These are phyloP conservation scores for Heliconius sara DNA, from an alignment of 2,888 invertebrate genomes.

Conservation along the genomic window DNA sequence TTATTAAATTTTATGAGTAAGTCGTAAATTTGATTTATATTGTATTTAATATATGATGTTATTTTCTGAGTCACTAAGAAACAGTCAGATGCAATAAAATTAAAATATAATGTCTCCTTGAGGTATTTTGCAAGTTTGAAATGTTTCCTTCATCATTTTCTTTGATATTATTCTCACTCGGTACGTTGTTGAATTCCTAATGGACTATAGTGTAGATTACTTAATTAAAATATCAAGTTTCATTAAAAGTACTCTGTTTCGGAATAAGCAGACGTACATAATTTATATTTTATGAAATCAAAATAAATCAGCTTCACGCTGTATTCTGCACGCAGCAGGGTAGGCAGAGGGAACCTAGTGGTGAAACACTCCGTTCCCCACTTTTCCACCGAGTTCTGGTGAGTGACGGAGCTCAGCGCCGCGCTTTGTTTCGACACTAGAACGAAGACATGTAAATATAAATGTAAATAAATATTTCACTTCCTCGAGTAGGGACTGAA, in stretches of 20 bases:
- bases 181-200: not conserved
- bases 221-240: slow-evolving; percentile 13
- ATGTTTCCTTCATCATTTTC: not conserved
- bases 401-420: no score
- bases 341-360: no score
- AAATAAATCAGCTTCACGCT: no score
- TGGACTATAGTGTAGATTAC: not conserved
- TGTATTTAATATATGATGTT: not conserved
- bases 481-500: no score
- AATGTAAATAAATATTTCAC: no score
- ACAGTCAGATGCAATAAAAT: not conserved
- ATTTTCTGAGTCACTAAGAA: not conserved
- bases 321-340: no score
- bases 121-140: not conserved
- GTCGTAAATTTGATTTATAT: no score
- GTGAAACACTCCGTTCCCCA: no score
- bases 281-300: not conserved
- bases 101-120: not conserved
- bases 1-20: no score
- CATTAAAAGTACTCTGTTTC: not conserved
- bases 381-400: no score
- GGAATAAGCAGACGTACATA: not conserved
- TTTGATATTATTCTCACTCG: not conserved
- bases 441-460: no score
- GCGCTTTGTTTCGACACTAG: no score